Base-by-base conservation (phyloP, 1,140 invertebrate genomes). In the Vollenhovia emeryi region DNA sequence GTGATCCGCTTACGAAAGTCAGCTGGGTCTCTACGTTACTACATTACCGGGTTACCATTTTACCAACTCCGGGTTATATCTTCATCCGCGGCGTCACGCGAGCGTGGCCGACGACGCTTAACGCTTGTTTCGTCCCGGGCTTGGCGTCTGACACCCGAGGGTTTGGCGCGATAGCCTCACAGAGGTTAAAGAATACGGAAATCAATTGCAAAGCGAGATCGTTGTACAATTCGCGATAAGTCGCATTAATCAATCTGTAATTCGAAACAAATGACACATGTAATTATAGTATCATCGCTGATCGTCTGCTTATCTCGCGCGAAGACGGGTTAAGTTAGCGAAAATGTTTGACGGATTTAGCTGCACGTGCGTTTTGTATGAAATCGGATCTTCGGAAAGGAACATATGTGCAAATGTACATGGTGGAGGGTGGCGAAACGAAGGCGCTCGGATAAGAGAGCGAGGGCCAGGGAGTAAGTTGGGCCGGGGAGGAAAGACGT, bases 1-100 rank as follows among this genome's bases (percentile, higher is more conserved):
- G 94, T 94, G 94, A 94, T 94, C 93, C 93, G 93, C 91, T 93
- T 94, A 93, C 94, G 84, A 93, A 93, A 93, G 91, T 92, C 92
- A 91, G 92, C 88, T 78, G 83, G 83, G 86, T 84, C 86, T 84
- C 86, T 80, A 87, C 87, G 87, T 91, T 88, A 86, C 86, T 85
- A 79, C 87, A 91, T 92, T 91, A 91, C 91, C 85, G 87, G 92
- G 92, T 93, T 92, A 92, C 85, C 87, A 85, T 74, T 78, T 89
- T 86, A 89, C 75, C 86, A 79, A 88, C 83, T 85, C 74, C 82
- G 68, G 30, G 24, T 45, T 87, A 88, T 76, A 85, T 89, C 83
- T 73, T 78, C 84, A 85, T 89, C 74, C 85, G 62, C 69, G 79
- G 64, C 66, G 86, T 60, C 52, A 45, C 66, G 80, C 66, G 80